phyloP scores from a whole-genome alignment of 2,797 vertebrate genomes.

The Darevskia mixta region DNA sequence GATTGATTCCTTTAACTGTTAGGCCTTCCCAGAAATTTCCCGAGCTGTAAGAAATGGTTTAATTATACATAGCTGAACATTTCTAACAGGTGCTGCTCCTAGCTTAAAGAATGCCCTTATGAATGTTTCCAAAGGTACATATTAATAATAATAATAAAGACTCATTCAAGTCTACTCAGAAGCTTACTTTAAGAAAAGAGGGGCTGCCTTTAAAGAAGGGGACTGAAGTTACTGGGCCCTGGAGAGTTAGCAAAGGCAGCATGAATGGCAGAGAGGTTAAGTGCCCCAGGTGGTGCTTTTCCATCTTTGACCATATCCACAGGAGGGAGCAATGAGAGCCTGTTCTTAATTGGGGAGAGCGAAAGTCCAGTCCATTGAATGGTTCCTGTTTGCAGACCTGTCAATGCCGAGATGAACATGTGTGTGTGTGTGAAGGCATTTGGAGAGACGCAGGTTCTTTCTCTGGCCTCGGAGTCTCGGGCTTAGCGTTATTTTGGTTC shows the following conservation, averaged over 20 bases:
- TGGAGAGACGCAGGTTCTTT: neutral
- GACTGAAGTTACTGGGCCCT: neutral
- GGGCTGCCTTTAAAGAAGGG: rapidly evolving
- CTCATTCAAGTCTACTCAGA: slow-evolving; percentile 30
- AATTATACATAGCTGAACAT: slow-evolving; percentile 32
- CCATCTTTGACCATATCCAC: neutral
- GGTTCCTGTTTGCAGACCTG: neutral
- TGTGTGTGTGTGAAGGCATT: neutral
- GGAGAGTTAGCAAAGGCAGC: neutral
- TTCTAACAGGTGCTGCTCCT: slow-evolving; percentile 45
- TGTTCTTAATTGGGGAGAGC: neutral
- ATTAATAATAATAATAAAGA: neutral
- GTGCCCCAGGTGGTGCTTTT: neutral
- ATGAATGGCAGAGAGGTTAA: rapidly evolving
- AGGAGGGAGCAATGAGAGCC: neutral
- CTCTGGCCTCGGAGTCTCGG: neutral
- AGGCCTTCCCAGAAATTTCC: neutral
- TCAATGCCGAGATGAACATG: neutral
- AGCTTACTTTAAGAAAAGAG: neutral
- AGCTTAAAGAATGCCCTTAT: slow-evolving; percentile 29
- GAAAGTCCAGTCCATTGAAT: neutral
- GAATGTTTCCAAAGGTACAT: slow-evolving; percentile 35
- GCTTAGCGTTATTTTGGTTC: neutral
- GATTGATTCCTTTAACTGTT: slow-evolving; percentile 23
- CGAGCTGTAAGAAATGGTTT: slow-evolving; percentile 41